phyloP scores from a whole-genome alignment of 1,140 invertebrate genomes.

The Metopolophium dirhodum region DNA sequence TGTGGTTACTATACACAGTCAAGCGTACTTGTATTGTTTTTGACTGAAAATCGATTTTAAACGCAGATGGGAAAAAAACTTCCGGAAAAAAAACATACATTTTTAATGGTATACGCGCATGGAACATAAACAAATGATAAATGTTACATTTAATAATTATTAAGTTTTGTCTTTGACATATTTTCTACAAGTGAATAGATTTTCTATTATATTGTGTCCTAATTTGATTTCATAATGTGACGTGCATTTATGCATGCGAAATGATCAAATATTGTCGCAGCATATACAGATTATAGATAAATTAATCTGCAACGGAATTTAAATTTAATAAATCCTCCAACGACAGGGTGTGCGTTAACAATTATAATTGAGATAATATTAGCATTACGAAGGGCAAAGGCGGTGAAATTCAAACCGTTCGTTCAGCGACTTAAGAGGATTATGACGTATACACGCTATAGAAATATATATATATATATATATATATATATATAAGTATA shows the following conservation, averaged over 20 bases:
- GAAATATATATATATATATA: background rate
- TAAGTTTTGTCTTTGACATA: background rate
- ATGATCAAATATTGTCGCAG: background rate
- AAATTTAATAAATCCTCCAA: background rate
- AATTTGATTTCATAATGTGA: background rate
- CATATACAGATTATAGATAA: background rate
- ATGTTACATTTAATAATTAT: background rate
- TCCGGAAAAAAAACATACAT: background rate
- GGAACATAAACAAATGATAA: background rate
- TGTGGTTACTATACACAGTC: background rate
- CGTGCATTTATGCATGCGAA: background rate
- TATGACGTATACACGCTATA: background rate
- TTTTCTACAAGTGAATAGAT: background rate
- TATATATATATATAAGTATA: too few species aligned
- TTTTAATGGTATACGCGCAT: background rate
- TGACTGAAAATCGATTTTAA: constrained; percentile 25
- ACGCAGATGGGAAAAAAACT: background rate
- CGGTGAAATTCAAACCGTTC: background rate
- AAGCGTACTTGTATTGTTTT: background rate
- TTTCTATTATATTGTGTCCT: background rate
- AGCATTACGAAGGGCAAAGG: background rate
- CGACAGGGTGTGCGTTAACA: background rate
- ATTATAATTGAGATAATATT: constrained; percentile 19
- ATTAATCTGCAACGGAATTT: background rate
- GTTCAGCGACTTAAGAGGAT: background rate